phyloP scores from a whole-genome alignment of 1,140 invertebrate genomes.

The Drosophila littoralis region DNA sequence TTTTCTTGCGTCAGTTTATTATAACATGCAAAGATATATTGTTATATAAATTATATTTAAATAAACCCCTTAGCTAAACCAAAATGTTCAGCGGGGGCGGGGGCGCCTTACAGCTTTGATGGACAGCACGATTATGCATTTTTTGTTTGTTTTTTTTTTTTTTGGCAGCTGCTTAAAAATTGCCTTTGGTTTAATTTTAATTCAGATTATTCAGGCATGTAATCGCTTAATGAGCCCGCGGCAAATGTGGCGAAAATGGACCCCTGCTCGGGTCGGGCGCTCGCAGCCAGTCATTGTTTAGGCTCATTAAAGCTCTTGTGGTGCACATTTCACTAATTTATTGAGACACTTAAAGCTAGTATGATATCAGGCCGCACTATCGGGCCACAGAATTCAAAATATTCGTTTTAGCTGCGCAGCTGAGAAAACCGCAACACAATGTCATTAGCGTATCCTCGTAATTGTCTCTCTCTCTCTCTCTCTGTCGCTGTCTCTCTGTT shows the following conservation, averaged over 20 bases:
- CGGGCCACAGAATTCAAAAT: conserved; percentile 14
- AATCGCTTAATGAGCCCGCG: background rate
- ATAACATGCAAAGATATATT: too few relatives aligned
- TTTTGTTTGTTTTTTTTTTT: background rate
- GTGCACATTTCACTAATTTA: conserved; percentile 1
- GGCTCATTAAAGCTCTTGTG: background rate
- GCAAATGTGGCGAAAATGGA: background rate
- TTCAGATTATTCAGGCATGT: background rate
- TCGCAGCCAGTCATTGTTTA: background rate
- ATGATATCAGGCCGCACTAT: background rate
- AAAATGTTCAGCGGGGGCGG: too few relatives aligned
- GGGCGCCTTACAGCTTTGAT: too few relatives aligned
- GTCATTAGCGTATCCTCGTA: conserved; percentile 63
- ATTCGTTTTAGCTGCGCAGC: background rate
- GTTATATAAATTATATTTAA: too few relatives aligned
- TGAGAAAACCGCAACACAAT: conserved; percentile 49
- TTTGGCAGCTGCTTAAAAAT: background rate
- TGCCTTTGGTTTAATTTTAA: background rate
- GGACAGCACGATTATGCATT: background rate
- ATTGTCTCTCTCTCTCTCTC: conserved; percentile 5
- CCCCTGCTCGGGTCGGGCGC: background rate
- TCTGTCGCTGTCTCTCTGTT: background rate
- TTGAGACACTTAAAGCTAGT: conserved; percentile 19
- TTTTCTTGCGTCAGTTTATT: too few relatives aligned
- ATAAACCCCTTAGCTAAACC: too few relatives aligned